Conservation (phyloP, 2,888 invertebrate species). For the Lacanobia wlatinum region DNA sequence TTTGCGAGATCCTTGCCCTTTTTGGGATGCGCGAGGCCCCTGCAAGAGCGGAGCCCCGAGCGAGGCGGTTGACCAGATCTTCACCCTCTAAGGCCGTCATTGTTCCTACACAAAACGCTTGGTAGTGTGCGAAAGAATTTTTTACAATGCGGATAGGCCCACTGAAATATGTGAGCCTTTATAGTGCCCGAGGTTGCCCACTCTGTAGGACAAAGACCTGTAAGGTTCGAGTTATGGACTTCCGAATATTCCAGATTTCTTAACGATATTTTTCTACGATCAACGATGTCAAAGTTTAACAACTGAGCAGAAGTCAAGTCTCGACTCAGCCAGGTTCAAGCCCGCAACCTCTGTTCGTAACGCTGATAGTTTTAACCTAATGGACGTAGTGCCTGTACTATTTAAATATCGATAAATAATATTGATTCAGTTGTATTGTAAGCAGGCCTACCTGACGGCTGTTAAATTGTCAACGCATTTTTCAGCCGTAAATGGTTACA, state of each 20-base stretch:
- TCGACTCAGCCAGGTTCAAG: background rate
- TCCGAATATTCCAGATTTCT: too few species aligned
- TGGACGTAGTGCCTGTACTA: background rate
- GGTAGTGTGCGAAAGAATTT: background rate
- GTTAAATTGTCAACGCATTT: background rate
- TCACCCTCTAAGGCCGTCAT: too few species aligned
- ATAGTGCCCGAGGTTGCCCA: too few species aligned
- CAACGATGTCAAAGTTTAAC: background rate
- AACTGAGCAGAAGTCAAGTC: background rate
- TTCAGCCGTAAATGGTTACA: background rate
- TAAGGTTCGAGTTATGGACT: too few species aligned
- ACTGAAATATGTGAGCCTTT: too few species aligned
- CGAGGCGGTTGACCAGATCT: too few species aligned
- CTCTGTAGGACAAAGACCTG: too few species aligned
- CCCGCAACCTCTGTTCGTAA: background rate
- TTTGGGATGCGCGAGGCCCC: too few species aligned
- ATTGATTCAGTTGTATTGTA: background rate
- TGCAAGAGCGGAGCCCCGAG: too few species aligned
- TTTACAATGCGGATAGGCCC: background rate
- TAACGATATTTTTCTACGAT: too few species aligned
- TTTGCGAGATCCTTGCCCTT: too few species aligned
- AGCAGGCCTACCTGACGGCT: background rate
- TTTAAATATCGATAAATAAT: background rate
- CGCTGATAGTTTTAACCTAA: background rate
- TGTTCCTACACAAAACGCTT: background rate